Evolutionary conservation across 2,888 invertebrate genomes (phyloP).

Genomic region (Agrypnus murinus): DNA sequence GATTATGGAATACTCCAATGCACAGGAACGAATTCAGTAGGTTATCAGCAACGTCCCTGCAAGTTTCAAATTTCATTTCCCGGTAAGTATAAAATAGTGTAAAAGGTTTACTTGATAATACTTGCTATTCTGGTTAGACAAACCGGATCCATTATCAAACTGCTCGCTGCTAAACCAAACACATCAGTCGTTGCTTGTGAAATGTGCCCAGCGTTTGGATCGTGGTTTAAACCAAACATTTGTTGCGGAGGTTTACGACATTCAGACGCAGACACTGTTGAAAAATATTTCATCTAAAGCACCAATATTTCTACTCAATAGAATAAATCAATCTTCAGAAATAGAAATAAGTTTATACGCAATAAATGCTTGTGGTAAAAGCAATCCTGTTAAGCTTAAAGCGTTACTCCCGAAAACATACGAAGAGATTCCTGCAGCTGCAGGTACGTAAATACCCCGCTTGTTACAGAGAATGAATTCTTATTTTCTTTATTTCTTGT

Average conservation of each 20-base stretch:
- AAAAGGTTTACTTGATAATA: not conserved
- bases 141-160: conserved; percentile 84
- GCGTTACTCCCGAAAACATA: conserved; percentile 1
- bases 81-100: conserved; percentile 71
- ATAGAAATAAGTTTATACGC: conserved; percentile 85
- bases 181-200: conserved; percentile 83
- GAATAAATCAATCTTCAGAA: conserved; percentile 84
- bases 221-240: conserved; percentile 85
- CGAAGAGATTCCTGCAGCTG: conserved; percentile 29
- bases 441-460: conserved; percentile 23
- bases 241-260: conserved; percentile 83
- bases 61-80: conserved; percentile 83
- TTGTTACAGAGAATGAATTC: conserved; percentile 16
- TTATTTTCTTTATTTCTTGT: conserved; percentile 40
- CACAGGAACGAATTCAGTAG: conserved; percentile 81
- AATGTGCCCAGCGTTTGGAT: conserved; percentile 83
- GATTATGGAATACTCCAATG: conserved; percentile 86
- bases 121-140: conserved; percentile 21
- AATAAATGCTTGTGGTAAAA: not conserved
- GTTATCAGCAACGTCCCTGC: conserved; percentile 83
- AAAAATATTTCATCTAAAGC: conserved; percentile 82
- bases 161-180: conserved; percentile 86
- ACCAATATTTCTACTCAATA: conserved; percentile 84
- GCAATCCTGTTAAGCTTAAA: not conserved
- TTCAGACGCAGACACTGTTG: conserved; percentile 76